Conservation (phyloP, 1,140 invertebrate species). For the Medauroidea extradentata region DNA sequence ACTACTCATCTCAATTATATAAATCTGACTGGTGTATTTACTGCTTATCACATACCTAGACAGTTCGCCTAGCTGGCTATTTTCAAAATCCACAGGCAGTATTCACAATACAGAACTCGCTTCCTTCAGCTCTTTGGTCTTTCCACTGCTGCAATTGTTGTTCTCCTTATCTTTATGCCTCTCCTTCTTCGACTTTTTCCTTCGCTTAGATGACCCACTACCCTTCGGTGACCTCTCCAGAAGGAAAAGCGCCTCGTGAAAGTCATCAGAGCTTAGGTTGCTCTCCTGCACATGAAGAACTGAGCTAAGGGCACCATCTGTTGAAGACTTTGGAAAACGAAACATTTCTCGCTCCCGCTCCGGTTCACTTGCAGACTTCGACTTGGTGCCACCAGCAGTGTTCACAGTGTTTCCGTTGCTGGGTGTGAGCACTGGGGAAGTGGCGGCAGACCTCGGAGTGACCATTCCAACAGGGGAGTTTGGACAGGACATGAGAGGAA, state of each 20-base stretch:
- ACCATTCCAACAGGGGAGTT: background rate
- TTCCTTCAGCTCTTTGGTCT: slow-evolving; percentile 9
- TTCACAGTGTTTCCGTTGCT: background rate
- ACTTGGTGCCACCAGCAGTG: slow-evolving; percentile 29
- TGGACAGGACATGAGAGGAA: slow-evolving; percentile 1
- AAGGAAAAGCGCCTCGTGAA: slow-evolving; percentile 56
- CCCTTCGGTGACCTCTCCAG: slow-evolving; percentile 49
- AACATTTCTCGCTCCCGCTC: slow-evolving; percentile 51
- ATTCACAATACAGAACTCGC: slow-evolving; percentile 10
- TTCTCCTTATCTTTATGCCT: slow-evolving; percentile 19
- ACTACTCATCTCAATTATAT: too few relatives aligned
- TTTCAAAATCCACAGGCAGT: too few relatives aligned
- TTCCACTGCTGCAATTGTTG: background rate
- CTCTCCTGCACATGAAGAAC: slow-evolving; percentile 56
- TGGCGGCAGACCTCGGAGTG: background rate
- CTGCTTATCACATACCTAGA: too few relatives aligned
- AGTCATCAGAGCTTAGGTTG: slow-evolving; percentile 56
- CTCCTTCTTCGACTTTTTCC: slow-evolving; percentile 24
- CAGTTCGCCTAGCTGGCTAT: too few relatives aligned
- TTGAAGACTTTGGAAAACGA: slow-evolving; percentile 53
- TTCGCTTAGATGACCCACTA: slow-evolving; percentile 16
- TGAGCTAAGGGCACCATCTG: slow-evolving; percentile 53
- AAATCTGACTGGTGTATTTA: too few relatives aligned
- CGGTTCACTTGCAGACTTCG: slow-evolving; percentile 50
- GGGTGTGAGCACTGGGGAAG: slow-evolving; percentile 6